A percentile compares a stretch with the other conserved stretches of the same genome.
Evolutionary conservation across 2,797 vertebrate genomes (phyloP).

Genomic region (Crocidura indochinensis): DNA sequence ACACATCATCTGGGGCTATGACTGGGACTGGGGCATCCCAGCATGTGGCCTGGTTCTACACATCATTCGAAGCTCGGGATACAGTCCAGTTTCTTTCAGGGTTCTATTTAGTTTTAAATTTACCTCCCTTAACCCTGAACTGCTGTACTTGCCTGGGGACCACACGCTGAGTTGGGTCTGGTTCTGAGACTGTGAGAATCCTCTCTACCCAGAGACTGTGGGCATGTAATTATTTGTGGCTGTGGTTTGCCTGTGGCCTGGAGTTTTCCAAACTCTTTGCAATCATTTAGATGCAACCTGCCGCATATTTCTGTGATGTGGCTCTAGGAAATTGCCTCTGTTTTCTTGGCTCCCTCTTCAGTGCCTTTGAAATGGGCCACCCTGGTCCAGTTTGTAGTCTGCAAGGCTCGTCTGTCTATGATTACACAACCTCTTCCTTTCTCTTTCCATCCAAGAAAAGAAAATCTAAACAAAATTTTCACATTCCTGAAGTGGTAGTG

Average conservation of each 20-base stretch:
- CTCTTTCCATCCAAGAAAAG: background rate
- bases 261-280: constrained; percentile 52
- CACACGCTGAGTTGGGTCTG: constrained; percentile 50
- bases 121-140: background rate
- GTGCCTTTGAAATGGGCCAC: constrained; percentile 48
- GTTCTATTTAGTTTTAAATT: background rate
- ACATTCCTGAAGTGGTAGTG: background rate
- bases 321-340: constrained; percentile 33
- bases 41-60: background rate
- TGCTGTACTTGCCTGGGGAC: constrained; percentile 7
- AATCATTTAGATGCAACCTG: constrained; percentile 23
- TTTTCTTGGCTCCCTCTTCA: background rate
- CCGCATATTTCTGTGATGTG: constrained; percentile 48
- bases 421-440: background rate
- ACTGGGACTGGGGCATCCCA: rapidly evolving
- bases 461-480: background rate
- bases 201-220: background rate
- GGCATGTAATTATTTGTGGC: constrained; percentile 36
- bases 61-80: background rate
- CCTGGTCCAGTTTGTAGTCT: background rate
- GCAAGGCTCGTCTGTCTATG: background rate
- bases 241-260: constrained; percentile 59
- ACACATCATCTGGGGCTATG: background rate
- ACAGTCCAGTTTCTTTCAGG: background rate
- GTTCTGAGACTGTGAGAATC: constrained; percentile 55